Base-by-base conservation (phyloP, 2,797 vertebrate species). In the Acanthurus tractus region DNA sequence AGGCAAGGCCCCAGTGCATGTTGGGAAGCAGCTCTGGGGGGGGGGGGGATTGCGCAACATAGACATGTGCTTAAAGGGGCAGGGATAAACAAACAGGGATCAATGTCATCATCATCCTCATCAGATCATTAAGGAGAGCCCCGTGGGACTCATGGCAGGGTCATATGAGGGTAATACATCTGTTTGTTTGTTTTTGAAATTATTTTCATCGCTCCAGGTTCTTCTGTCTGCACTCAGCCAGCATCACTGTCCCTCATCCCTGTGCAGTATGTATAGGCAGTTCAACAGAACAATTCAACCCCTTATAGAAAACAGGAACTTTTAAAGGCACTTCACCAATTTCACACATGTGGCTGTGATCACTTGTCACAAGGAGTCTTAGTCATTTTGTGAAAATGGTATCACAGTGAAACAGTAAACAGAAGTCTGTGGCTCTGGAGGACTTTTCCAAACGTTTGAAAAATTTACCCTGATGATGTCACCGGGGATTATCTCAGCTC, bases 71-170 rank as follows among this genome's bases (percentile, higher is more conserved):
- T 88, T 74, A 71, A 66, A 77, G 57, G 71, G 76, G 72, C 63
- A 6, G 4, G 71, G 85, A 78, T 86, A 86, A 90, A 93, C 87
- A 90, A 82, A 84, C 62, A 71, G 57, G 46, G 85, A 90, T 91
- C 89, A 63, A 86, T 89, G 72, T 25, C 82, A 70, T 77, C 78
- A 53, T 76, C 76, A 59, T 84, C 78, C 64, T 72, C 82, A 83
- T 76, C 73, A 70, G 84, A 84, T 86, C 81, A 67, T 64, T 57
- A 62, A 81, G 61, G 58, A 52, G 45, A 73, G 70, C 46, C 70
- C 76, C 8, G 34, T 49, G 81, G 70, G 75, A 54, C 34, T 8
- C 61, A 71, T 42, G 64, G 54, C 1, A 0, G 66, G 83, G 76
- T 88, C 76, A 76, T 49, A 42, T 59, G 22, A 81, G 80, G 84